phyloP scores from a whole-genome alignment of 1,140 invertebrate genomes.

The Limonius californicus region DNA sequence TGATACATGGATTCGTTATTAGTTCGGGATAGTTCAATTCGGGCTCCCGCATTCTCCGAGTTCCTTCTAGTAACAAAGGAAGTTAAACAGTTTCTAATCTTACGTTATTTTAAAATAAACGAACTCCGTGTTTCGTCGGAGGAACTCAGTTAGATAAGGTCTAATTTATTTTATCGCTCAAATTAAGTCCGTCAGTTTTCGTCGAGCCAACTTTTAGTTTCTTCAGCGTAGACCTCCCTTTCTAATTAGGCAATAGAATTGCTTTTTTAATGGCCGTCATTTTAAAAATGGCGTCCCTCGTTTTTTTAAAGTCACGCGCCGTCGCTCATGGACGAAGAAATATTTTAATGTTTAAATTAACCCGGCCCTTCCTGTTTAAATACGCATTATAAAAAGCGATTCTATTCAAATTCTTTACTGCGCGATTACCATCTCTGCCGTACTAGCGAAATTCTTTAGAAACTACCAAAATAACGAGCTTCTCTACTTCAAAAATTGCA shows the following conservation, averaged over 20 bases:
- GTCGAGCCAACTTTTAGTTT: slow-evolving; percentile 9
- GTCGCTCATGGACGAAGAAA: slow-evolving; percentile 1
- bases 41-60: not conserved
- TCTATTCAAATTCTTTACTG: too few species aligned
- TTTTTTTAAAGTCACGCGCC: slow-evolving; percentile 7
- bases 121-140: not conserved
- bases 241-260: slow-evolving; percentile 12
- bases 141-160: slow-evolving; percentile 9
- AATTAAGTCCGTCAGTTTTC: slow-evolving; percentile 15
- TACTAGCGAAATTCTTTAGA: too few species aligned
- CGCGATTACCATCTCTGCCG: too few species aligned
- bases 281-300: slow-evolving; percentile 4
- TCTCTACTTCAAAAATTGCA: too few species aligned
- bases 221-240: slow-evolving; percentile 5
- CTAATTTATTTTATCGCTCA: slow-evolving; percentile 15
- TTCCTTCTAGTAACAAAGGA: slow-evolving; percentile 3
- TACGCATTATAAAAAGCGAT: not conserved
- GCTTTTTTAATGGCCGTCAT: slow-evolving; percentile 9
- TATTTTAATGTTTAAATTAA: slow-evolving; percentile 15
- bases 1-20: slow-evolving; percentile 14
- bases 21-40: slow-evolving; percentile 7
- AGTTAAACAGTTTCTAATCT: slow-evolving; percentile 9
- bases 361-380: not conserved
- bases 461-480: too few species aligned
- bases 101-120: slow-evolving; percentile 10